A percentile compares a stretch with the other conserved stretches of the same genome.
These are phyloP conservation scores for Ctenochaetus hawaiiensis DNA, from an alignment of 2,797 vertebrate genomes.

Conservation along the genomic window DNA sequence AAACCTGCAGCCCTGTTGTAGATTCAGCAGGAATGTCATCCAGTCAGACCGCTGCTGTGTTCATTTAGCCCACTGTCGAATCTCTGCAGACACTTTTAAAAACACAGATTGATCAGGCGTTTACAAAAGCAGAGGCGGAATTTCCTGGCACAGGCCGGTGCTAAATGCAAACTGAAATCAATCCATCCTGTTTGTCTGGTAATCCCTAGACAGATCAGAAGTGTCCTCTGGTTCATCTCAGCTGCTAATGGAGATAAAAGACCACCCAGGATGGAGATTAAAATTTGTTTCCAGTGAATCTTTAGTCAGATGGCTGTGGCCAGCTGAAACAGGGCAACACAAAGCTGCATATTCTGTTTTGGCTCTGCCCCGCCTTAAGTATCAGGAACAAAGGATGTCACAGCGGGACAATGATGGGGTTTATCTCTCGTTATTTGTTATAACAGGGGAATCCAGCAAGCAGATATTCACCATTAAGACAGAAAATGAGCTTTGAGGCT, in stretches of 20 bases:
- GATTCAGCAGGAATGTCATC: slow-evolving; percentile 35
- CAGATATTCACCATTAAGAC: neutral
- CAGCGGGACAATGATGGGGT: slow-evolving; percentile 15
- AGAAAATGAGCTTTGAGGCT: neutral
- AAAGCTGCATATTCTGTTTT: slow-evolving; percentile 25
- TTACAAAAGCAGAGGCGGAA: neutral
- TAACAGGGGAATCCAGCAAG: slow-evolving; percentile 9
- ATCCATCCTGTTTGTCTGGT: slow-evolving; percentile 1
- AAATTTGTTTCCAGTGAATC: slow-evolving; percentile 33
- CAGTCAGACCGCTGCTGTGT: neutral
- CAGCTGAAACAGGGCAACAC: slow-evolving; percentile 20
- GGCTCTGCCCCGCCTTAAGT: neutral
- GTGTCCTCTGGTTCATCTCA: slow-evolving; percentile 12
- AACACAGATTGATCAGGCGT: slow-evolving; percentile 13
- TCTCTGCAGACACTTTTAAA: slow-evolving; percentile 13
- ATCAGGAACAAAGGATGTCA: slow-evolving; percentile 9
- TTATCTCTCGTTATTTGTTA: slow-evolving; percentile 10
- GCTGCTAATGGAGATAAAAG: slow-evolving; percentile 31
- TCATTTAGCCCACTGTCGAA: neutral
- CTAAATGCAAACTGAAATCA: slow-evolving; percentile 22
- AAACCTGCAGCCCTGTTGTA: slow-evolving; percentile 29
- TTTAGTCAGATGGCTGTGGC: slow-evolving; percentile 15
- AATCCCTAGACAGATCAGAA: slow-evolving; percentile 18
- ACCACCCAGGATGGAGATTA: neutral
- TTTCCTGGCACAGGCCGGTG: slow-evolving; percentile 11